A percentile compares a stretch with the other conserved stretches of the same genome.
phyloP scores from a whole-genome alignment of 2,888 invertebrate species.

The Corythucha ciliata region DNA sequence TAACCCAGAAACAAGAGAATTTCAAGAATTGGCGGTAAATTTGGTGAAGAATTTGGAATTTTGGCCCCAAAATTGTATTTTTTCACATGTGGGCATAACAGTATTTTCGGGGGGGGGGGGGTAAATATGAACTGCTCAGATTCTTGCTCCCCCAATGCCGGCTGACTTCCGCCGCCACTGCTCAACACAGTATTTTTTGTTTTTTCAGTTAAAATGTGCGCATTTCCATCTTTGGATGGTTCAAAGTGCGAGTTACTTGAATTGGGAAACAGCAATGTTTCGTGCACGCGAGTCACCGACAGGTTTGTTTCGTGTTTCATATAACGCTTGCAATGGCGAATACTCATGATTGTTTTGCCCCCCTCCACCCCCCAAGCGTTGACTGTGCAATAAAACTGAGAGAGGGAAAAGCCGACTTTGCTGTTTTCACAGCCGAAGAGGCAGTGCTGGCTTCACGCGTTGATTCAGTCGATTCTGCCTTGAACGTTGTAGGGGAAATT shows the following conservation, averaged over 20 bases:
- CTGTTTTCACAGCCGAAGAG: slow-evolving; percentile 53
- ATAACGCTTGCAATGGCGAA: not conserved
- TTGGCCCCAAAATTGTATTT: too few relatives aligned
- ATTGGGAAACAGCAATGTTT: slow-evolving; percentile 43
- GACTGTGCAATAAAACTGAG: slow-evolving; percentile 53
- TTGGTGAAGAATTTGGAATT: too few relatives aligned
- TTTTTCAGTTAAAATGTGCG: slow-evolving; percentile 19
- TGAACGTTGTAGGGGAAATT: slow-evolving; percentile 19
- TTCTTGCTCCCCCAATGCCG: too few relatives aligned
- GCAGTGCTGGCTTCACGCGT: slow-evolving; percentile 45
- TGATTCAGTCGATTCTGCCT: slow-evolving; percentile 37
- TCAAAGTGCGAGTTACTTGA: slow-evolving; percentile 42
- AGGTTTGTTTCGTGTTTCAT: slow-evolving; percentile 40
- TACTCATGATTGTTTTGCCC: not conserved
- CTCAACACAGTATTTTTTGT: too few relatives aligned
- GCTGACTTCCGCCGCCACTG: too few relatives aligned
- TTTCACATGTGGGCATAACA: too few relatives aligned
- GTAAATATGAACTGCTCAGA: too few relatives aligned
- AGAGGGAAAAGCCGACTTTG: slow-evolving; percentile 49
- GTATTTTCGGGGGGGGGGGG: too few relatives aligned
- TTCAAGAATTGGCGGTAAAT: too few relatives aligned
- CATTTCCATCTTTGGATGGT: slow-evolving; percentile 17
- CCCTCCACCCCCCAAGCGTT: slow-evolving; percentile 44
- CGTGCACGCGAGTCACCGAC: slow-evolving; percentile 42
- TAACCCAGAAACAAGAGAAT: too few relatives aligned